Conservation (phyloP, 2,113 vertebrate species). For the Podarcis cretensis region DNA sequence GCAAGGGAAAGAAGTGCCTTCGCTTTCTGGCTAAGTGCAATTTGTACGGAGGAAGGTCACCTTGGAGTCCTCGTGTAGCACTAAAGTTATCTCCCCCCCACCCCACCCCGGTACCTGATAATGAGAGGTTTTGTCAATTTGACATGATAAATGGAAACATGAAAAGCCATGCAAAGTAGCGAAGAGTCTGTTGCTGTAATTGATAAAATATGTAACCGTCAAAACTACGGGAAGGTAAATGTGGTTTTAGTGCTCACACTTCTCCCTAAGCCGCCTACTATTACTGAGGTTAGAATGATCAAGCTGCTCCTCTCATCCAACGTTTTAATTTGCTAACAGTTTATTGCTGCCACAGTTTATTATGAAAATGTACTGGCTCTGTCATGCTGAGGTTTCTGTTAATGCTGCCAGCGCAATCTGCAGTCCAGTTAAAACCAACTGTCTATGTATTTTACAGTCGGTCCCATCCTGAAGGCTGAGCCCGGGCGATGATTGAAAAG, state of each 20-base stretch:
- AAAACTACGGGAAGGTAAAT: constrained; percentile 18
- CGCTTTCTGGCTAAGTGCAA: constrained; percentile 4
- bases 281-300: constrained; percentile 13
- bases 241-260: not conserved
- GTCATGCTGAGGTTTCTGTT: not conserved
- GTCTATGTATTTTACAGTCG: not conserved
- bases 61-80: not conserved
- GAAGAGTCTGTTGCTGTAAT: constrained; percentile 14
- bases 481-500: not conserved
- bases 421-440: not conserved
- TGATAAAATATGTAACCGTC: constrained; percentile 23
- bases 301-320: not conserved
- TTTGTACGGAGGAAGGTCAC: constrained; percentile 27
- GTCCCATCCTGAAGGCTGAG: not conserved
- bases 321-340: constrained; percentile 3
- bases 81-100: constrained; percentile 26
- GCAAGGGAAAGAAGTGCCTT: not conserved
- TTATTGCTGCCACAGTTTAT: constrained; percentile 2
- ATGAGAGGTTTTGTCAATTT: constrained; percentile 35
- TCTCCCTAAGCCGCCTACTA: not conserved
- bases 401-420: not conserved
- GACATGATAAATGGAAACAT: constrained; percentile 19
- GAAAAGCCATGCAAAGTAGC: constrained; percentile 15
- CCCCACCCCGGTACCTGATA: constrained; percentile 8
- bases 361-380: not conserved